Conservation (phyloP, 2,113 vertebrate genomes). For the Hemichromis elongatus region DNA sequence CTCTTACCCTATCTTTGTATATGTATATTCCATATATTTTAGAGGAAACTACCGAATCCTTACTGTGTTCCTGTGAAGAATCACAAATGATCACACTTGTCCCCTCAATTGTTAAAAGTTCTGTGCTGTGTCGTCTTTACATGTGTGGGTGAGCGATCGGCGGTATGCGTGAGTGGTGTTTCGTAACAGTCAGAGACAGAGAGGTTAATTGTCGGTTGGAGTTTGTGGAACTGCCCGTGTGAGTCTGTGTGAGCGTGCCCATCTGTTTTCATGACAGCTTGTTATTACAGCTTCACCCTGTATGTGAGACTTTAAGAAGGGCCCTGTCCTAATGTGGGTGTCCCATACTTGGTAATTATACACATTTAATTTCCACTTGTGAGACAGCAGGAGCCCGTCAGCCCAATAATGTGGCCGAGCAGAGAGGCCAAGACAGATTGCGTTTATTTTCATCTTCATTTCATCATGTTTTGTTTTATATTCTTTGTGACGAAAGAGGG, state of each 20-base stretch:
- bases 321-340: conserved; percentile 35
- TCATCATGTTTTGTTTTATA: background rate
- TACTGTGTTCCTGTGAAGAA: conserved; percentile 28
- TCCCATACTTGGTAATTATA: conserved; percentile 46
- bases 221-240: conserved; percentile 1
- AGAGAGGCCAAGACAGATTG: conserved; percentile 2
- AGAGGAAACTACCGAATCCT: conserved; percentile 11
- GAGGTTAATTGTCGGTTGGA: conserved; percentile 23
- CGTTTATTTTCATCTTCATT: background rate
- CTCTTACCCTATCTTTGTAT: conserved; percentile 59
- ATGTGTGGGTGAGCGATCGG: conserved; percentile 28
- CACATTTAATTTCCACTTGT: conserved; percentile 37
- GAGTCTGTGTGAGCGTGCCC: background rate
- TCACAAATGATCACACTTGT: conserved; percentile 8
- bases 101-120: conserved; percentile 2
- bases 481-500: background rate
- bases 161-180: conserved; percentile 4
- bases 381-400: conserved; percentile 16
- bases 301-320: conserved; percentile 34
- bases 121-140: conserved; percentile 6
- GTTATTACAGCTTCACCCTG: conserved; percentile 51
- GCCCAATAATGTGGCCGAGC: background rate
- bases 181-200: background rate
- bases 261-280: conserved; percentile 39
- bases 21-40: conserved; percentile 39